Evolutionary conservation across 2,113 vertebrate genomes (phyloP).

Genomic region (Rhinichthys klamathensis): DNA sequence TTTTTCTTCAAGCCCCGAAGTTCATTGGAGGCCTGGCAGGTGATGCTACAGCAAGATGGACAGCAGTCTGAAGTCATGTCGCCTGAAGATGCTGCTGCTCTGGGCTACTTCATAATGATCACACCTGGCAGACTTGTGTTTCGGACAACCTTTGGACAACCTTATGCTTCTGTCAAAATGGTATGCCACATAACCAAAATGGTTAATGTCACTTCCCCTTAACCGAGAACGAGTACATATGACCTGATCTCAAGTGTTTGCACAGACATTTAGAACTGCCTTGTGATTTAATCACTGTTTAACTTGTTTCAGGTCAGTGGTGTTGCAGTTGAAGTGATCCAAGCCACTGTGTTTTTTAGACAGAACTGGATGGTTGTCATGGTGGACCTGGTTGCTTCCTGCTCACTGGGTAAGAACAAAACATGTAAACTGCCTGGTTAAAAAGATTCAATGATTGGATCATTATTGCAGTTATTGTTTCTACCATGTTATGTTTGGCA

Average conservation of each 20-base stretch:
- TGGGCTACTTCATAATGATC: conserved; percentile 59
- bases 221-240: background rate
- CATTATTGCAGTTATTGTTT: too few species aligned
- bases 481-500: too few species aligned
- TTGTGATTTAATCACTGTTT: background rate
- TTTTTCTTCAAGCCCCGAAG: conserved; percentile 31
- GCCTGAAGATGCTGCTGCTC: conserved; percentile 54
- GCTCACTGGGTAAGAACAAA: conserved; percentile 60
- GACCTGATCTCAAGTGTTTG: background rate
- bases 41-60: conserved; percentile 59
- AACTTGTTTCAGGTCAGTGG: conserved; percentile 59
- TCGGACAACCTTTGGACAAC: conserved; percentile 63
- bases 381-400: conserved; percentile 66
- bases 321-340: conserved; percentile 63
- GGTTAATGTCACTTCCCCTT: background rate
- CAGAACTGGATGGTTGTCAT: conserved; percentile 64
- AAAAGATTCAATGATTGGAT: too few species aligned
- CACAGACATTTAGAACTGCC: background rate
- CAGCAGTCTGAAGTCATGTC: conserved; percentile 49
- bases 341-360: conserved; percentile 66
- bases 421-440: too few species aligned
- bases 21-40: conserved; percentile 62
- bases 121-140: conserved; percentile 63
- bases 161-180: conserved; percentile 56
- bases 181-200: conserved; percentile 49